Evolutionary conservation across 2,797 vertebrate genomes (phyloP), one percentile per base, ranked within the genome.

Genomic region (Melopsittacus undulatus): DNA sequence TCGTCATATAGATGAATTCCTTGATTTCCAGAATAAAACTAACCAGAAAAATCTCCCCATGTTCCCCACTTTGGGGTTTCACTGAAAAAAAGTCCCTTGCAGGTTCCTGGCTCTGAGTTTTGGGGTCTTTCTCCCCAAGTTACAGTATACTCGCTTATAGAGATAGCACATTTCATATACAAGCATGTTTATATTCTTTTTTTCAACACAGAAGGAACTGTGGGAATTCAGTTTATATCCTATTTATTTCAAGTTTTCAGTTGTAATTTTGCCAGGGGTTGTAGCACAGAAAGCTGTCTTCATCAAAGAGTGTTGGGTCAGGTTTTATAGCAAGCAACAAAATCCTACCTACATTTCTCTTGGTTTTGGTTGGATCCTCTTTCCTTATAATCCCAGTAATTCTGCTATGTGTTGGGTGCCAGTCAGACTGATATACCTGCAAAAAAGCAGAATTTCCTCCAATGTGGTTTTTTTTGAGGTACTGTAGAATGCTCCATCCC

Each of bases 21-120:
- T 88, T 73, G 48, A 92, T 92, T 95, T 94, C 43, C 62, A 93
- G 67, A 76, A 66, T 51, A 54, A 89, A 94, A 87, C 57, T 40
- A 85, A 73, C 29, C 32, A 85, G 56, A 82, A 91, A 36, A 8
- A 7, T 17, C 9, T 73, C 34, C 32, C 32, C 1, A 2, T 32
- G 8, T 19, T 68, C 21, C 11, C 14, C 6, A 15, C 29, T 63
- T 57, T 2, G 57, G 83, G 43, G 30, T 49, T 59, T 67, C 76
- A 54, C 79, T 79, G 42, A 68, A 54, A 26, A 46, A 29, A 64
- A 74, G 13, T 56, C n/a, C 24, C 32, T 68, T 36, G 36, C 22
- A 54, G 80, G 40, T 49, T 36, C 18, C 59, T 73, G 36, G 36
- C 27, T 88, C 89, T 70, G 67, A 68, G 61, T 56, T 64, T 82